A percentile compares a stretch with the other conserved stretches of the same genome.
phyloP scores from a whole-genome alignment of 2,797 vertebrate species.

The Mareca penelope region DNA sequence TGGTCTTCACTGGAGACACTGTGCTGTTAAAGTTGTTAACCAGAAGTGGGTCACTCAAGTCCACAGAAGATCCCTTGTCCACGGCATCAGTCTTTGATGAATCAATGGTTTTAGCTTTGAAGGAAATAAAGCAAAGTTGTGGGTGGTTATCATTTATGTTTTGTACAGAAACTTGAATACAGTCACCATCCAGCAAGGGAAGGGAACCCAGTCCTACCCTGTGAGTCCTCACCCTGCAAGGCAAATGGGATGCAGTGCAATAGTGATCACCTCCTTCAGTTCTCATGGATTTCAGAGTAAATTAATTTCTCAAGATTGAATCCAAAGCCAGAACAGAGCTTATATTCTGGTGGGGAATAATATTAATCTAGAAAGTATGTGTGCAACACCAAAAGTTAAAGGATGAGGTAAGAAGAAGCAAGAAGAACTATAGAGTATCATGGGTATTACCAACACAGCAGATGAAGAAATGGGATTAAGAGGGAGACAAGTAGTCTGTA shows the following conservation, averaged over 20 bases:
- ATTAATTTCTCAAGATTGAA: neutral
- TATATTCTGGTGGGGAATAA: neutral
- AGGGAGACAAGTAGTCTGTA: neutral
- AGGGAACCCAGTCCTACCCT: neutral
- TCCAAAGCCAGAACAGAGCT: neutral
- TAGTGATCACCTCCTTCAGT: neutral
- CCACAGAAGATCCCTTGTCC: neutral
- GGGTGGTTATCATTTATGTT: neutral
- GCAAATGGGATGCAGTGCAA: neutral
- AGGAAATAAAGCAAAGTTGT: neutral
- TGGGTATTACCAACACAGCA: neutral
- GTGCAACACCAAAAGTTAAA: neutral
- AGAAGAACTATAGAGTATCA: neutral
- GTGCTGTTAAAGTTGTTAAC: slow-evolving; percentile 6
- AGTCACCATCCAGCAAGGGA: neutral
- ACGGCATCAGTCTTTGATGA: neutral
- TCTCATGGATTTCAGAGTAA: neutral
- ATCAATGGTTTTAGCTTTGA: slow-evolving; percentile 45
- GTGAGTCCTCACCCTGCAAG: neutral
- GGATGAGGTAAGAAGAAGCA: neutral
- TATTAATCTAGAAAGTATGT: neutral
- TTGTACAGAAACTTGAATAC: neutral
- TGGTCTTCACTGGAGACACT: neutral
- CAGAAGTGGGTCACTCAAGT: neutral
- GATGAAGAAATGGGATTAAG: neutral